Base-by-base conservation (phyloP, 2,888 invertebrate species). In the Pristionchus japonicus region DNA sequence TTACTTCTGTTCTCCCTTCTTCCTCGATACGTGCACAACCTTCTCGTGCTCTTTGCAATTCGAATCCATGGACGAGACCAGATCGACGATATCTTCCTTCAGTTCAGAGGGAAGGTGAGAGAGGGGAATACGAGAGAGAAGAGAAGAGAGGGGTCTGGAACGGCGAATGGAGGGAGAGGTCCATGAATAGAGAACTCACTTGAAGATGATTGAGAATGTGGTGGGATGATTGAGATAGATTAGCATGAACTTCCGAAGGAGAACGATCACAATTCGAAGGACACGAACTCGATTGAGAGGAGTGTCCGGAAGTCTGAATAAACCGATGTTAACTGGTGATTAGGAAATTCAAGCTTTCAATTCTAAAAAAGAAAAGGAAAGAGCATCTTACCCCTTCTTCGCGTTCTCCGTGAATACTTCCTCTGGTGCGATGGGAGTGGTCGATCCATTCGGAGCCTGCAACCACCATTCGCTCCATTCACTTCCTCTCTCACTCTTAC, bases 1-100 rank as follows among this genome's bases (percentile, higher is more conserved):
- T 20, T 23, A 90, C 90, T 88, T 90, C 88, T 91, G 90, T 61
- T 92, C 92, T 4, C 89, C 91, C 82, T 90, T 91, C 27, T 89
- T 87, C 77, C 90, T 86, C n/a, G 89, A 88, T 61, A 92, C 52
- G 52, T 92, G 92, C 2, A 88, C 89, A 43, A 92, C 57, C 31
- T 86, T 89, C 34, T 89, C 77, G 43, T 90, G 90, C 31, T 89
- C 57, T 9, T 90, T 89, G 52, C 91, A 91, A 82, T 86, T 34
- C 20, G 86, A 87, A 27, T 37, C 17, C 52, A 70, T 70, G 2
- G 70, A 43, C 57, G 80, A 74, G 23, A 89, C 34, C 20, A 89
- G 52, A 40, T 87, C 88, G 34, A 31, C 31, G 11, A 89, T 31
- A 15, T 88, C 88, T 34, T 82, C 84, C 23, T 37, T 52, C 70